These are phyloP conservation scores for Lottia scabra DNA, from an alignment of 2,888 invertebrate genomes.

Conservation along the genomic window DNA sequence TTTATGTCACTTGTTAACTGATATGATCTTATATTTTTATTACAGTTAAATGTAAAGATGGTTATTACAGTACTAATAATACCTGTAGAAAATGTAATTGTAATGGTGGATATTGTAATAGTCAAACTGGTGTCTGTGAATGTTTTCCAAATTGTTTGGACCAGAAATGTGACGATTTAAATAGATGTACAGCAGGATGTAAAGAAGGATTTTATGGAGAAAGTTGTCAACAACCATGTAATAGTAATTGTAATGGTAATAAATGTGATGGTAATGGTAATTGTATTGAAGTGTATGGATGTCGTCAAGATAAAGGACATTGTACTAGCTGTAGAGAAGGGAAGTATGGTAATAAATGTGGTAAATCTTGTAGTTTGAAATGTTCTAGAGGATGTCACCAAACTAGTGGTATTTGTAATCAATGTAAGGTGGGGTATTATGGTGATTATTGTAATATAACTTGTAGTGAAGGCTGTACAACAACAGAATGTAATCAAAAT, in stretches of 20 bases:
- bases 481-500: constrained; percentile 17
- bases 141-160: no score
- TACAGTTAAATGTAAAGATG: no score
- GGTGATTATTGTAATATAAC: constrained; percentile 6
- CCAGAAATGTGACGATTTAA: no score
- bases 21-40: no score
- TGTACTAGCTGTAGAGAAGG: not conserved
- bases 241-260: not conserved
- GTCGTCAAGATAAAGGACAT: not conserved
- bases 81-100: no score
- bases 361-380: not conserved
- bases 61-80: no score
- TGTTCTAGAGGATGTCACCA: constrained; percentile 13
- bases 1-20: no score
- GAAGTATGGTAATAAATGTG: not conserved
- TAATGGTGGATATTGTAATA: no score
- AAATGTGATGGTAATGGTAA: not conserved
- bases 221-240: constrained; percentile 32
- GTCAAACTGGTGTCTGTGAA: no score
- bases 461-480: not conserved
- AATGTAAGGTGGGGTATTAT: constrained; percentile 16
- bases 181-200: constrained; percentile 13
- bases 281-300: not conserved
- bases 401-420: constrained; percentile 5
- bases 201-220: constrained; percentile 34